A percentile compares a stretch with the other conserved stretches of the same genome.
These are phyloP conservation scores for Poeciliopsis turrubarensis DNA, from an alignment of 2,113 vertebrate species.

Conservation along the genomic window DNA sequence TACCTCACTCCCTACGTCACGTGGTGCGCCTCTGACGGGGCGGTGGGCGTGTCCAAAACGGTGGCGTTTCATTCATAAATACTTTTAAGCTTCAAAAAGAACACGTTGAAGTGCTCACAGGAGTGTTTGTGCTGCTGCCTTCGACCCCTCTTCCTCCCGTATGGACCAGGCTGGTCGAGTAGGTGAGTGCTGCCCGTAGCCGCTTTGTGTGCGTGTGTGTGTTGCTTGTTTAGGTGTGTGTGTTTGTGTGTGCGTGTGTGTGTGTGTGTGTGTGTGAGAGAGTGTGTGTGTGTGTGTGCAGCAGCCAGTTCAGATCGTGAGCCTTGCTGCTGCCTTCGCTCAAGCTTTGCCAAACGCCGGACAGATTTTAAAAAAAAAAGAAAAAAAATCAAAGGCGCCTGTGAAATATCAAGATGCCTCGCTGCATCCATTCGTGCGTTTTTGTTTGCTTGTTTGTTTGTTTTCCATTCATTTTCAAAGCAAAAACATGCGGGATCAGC, in stretches of 20 bases:
- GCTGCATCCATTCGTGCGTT: not conserved
- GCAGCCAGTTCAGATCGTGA: constrained; percentile 14
- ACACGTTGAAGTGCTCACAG: constrained; percentile 73
- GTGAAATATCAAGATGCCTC: constrained; percentile 26
- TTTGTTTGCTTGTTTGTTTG: not conserved
- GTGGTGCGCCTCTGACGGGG: constrained; percentile 65
- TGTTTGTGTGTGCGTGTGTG: not conserved
- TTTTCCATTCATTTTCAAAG: not conserved
- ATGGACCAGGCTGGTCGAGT: constrained; percentile 67
- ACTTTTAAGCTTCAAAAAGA: constrained; percentile 70
- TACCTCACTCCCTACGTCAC: constrained; percentile 71
- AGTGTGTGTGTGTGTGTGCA: not conserved
- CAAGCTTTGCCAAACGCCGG: constrained; percentile 8
- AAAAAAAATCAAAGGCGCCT: constrained; percentile 22
- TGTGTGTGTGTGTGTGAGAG: too few relatives aligned
- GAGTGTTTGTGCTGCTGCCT: constrained; percentile 51
- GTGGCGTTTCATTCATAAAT: constrained; percentile 85
- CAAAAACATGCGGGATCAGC: not conserved
- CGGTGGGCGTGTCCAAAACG: constrained; percentile 79
- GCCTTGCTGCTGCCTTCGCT: constrained; percentile 11
- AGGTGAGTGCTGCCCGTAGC: constrained; percentile 72
- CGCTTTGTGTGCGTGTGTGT: not conserved
- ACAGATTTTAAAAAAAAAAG: constrained; percentile 10
- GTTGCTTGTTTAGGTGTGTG: not conserved
- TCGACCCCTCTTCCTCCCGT: constrained; percentile 40